Conservation (phyloP, 2,113 vertebrate genomes). For the Solea senegalensis region DNA sequence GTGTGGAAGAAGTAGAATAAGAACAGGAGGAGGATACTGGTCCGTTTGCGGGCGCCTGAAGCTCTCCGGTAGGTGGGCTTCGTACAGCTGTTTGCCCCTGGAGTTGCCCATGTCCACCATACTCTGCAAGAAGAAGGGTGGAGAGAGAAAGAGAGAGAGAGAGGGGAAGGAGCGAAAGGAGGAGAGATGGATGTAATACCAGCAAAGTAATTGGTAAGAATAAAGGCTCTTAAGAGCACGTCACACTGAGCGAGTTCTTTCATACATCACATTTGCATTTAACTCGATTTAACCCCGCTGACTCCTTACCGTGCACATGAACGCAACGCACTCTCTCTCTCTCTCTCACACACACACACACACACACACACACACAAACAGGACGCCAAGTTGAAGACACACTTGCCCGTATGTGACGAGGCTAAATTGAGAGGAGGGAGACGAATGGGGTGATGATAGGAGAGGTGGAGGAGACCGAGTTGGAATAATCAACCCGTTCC, state of each 20-base stretch:
- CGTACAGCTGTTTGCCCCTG: conserved; percentile 91
- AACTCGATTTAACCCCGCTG: conserved; percentile 13
- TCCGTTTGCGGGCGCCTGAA: conserved; percentile 97
- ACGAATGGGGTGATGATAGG: conserved; percentile 69
- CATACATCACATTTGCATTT: conserved; percentile 50
- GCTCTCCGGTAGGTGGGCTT: conserved; percentile 95
- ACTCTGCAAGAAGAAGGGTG: conserved; percentile 80
- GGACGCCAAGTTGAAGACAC: conserved; percentile 25
- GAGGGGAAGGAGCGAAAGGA: background rate
- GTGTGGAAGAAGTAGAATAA: background rate
- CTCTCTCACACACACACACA: background rate
- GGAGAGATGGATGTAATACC: background rate
- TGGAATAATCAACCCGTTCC: conserved; percentile 75
- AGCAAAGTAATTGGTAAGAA: background rate
- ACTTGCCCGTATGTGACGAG: conserved; percentile 42
- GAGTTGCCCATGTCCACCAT: conserved; percentile 99
- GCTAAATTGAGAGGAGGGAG: conserved; percentile 71
- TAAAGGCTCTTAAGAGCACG: background rate
- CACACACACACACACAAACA: conserved; percentile 11
- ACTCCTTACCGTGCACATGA: background rate
- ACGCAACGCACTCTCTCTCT: no score
- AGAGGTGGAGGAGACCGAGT: conserved; percentile 59
- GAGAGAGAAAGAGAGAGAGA: background rate
- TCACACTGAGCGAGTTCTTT: conserved; percentile 30
- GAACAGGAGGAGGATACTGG: conserved; percentile 91